Percentiles rank a stretch among this genome's conserved stretches.
Evolutionary conservation across 2,797 vertebrate genomes (phyloP).

Genomic region (Melanotaenia parkinsoni): DNA sequence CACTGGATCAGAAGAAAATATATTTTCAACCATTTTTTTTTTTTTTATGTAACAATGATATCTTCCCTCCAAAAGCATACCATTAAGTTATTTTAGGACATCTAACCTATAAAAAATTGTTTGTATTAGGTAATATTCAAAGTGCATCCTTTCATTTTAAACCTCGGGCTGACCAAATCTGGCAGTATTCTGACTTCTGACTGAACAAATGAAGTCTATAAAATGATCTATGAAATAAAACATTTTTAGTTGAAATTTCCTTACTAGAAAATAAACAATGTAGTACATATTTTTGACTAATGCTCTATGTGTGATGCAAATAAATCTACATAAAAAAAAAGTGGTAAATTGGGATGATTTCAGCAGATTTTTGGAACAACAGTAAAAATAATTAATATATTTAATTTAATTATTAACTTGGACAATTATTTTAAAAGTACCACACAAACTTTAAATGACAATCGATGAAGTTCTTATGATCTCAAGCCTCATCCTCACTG

Average conservation of each 20-base stretch:
- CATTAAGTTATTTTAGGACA: too few relatives aligned
- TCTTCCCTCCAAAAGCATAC: too few relatives aligned
- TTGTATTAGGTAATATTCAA: too few relatives aligned
- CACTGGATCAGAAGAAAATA: too few relatives aligned
- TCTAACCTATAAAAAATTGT: too few relatives aligned
- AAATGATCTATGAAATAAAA: neutral
- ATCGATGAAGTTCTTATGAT: slow-evolving; percentile 23
- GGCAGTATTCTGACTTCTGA: neutral
- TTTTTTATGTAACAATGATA: too few relatives aligned
- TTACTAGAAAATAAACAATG: neutral
- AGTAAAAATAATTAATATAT: neutral
- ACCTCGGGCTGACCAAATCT: too few relatives aligned
- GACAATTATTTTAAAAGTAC: neutral
- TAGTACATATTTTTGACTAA: neutral
- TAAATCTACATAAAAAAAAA: neutral
- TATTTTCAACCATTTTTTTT: too few relatives aligned
- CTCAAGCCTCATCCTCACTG: slow-evolving; percentile 24
- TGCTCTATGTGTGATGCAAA: neutral
- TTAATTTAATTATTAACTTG: neutral
- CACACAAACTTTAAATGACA: too few relatives aligned
- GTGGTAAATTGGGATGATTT: neutral
- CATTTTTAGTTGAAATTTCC: neutral
- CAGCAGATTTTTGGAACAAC: neutral
- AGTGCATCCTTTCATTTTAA: too few relatives aligned
- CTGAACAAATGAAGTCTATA: neutral